These are phyloP conservation scores for Onychostruthus taczanowskii DNA, from an alignment of 2,113 vertebrate genomes.

Conservation along the genomic window DNA sequence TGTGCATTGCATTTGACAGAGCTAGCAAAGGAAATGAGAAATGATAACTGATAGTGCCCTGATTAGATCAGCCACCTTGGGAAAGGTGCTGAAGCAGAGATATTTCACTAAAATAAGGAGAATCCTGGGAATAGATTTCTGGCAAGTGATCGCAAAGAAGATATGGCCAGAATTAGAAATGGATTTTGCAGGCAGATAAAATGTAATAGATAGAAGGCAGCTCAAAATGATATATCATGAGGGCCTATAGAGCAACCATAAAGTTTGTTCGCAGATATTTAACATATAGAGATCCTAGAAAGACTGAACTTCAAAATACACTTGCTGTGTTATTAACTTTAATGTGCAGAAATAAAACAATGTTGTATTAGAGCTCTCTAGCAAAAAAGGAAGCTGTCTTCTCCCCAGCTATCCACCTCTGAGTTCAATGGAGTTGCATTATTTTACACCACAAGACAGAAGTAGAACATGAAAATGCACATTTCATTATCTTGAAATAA, in stretches of 20 bases:
- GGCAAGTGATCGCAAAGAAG: constrained; percentile 65
- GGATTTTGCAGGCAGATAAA: constrained; percentile 77
- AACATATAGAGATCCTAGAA: constrained; percentile 64
- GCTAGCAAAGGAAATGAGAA: constrained; percentile 73
- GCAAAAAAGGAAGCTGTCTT: neutral
- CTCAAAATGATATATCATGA: constrained; percentile 65
- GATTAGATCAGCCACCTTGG: constrained; percentile 79
- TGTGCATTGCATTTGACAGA: constrained; percentile 63
- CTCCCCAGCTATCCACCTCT: neutral
- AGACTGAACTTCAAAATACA: constrained; percentile 71
- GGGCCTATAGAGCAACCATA: constrained; percentile 39
- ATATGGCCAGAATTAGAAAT: constrained; percentile 76
- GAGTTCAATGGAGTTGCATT: neutral
- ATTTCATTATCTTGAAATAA: neutral
- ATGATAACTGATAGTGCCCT: constrained; percentile 69
- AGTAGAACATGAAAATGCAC: neutral
- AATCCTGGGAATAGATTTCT: constrained; percentile 75
- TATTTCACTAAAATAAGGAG: constrained; percentile 78
- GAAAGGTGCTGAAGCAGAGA: constrained; percentile 79
- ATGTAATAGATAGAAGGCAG: constrained; percentile 66
- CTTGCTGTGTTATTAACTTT: constrained; percentile 47
- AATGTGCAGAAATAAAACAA: constrained; percentile 62
- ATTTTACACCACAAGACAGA: neutral
- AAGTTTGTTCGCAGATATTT: constrained; percentile 69
- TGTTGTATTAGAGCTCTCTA: constrained; percentile 13